These are phyloP conservation scores for Chymomyza costata DNA, from an alignment of 1,140 invertebrate species.

Conservation along the genomic window DNA sequence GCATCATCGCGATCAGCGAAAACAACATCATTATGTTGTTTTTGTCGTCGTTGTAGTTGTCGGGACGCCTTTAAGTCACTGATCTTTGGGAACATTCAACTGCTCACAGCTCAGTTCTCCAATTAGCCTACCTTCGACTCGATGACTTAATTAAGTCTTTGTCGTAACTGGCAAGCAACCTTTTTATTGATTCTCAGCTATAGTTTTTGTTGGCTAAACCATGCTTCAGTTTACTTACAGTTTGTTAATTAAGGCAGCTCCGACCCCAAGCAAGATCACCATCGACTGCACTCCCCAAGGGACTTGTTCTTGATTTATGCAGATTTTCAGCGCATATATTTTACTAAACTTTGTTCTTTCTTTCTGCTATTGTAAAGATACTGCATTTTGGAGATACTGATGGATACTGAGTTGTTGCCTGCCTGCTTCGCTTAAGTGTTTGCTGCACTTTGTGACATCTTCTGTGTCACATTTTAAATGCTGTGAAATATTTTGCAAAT, in stretches of 20 bases:
- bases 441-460: constrained; percentile 55
- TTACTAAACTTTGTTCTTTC: no score
- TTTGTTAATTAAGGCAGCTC: no score
- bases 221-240: no score
- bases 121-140: constrained; percentile 75
- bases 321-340: no score
- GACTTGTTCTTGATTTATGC: no score
- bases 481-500: constrained; percentile 71
- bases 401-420: not conserved
- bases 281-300: no score
- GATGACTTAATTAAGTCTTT: constrained; percentile 75
- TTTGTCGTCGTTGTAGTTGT: constrained; percentile 52
- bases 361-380: no score
- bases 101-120: constrained; percentile 68
- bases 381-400: no score
- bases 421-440: not conserved
- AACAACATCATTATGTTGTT: constrained; percentile 47
- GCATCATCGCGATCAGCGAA: constrained; percentile 4
- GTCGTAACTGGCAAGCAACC: constrained; percentile 55
- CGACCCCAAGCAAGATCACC: no score
- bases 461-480: constrained; percentile 60
- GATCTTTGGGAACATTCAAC: constrained; percentile 42
- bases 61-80: constrained; percentile 66
- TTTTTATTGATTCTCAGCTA: no score
- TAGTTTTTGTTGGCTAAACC: no score